These are phyloP conservation scores for Drosophila diplacantha DNA, from an alignment of 2,888 invertebrate genomes.

Conservation along the genomic window DNA sequence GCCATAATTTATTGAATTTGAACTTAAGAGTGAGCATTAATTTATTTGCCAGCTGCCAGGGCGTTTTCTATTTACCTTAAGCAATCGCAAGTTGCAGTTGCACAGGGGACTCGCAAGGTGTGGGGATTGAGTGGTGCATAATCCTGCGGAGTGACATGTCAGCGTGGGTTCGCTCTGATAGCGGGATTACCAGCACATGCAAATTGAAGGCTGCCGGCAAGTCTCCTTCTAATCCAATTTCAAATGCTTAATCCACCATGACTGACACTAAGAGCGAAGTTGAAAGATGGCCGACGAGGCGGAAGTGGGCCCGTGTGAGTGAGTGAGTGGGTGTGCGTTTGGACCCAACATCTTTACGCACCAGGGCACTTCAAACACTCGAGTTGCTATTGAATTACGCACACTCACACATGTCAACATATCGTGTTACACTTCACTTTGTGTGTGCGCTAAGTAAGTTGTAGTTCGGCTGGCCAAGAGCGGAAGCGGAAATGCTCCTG, in stretches of 20 bases:
- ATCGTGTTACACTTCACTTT: constrained; percentile 57
- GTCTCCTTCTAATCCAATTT: constrained; percentile 56
- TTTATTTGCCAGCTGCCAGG: constrained; percentile 14
- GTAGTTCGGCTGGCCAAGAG: constrained; percentile 35
- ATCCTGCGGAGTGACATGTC: constrained; percentile 37
- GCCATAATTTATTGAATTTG: constrained; percentile 22
- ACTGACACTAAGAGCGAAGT: constrained; percentile 49
- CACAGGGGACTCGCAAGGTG: neutral
- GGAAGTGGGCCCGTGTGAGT: neutral
- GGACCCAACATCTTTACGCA: constrained; percentile 45
- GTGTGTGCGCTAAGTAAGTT: constrained; percentile 49
- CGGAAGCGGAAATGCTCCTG: constrained; percentile 11
- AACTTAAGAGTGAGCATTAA: constrained; percentile 21
- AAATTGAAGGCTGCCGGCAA: constrained; percentile 28
- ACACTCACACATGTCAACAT: constrained; percentile 47
- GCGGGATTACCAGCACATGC: constrained; percentile 36
- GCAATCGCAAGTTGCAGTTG: constrained; percentile 11
- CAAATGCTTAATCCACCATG: constrained; percentile 63
- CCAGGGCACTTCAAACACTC: constrained; percentile 46
- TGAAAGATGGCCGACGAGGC: constrained; percentile 43
- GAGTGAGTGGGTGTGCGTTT: neutral
- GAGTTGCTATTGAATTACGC: constrained; percentile 54
- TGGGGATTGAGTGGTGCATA: constrained; percentile 8
- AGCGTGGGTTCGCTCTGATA: constrained; percentile 26
- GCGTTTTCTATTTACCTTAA: constrained; percentile 14